Evolutionary conservation across 2,888 invertebrate genomes (phyloP).

Genomic region (Lasioglossum villosulum): DNA sequence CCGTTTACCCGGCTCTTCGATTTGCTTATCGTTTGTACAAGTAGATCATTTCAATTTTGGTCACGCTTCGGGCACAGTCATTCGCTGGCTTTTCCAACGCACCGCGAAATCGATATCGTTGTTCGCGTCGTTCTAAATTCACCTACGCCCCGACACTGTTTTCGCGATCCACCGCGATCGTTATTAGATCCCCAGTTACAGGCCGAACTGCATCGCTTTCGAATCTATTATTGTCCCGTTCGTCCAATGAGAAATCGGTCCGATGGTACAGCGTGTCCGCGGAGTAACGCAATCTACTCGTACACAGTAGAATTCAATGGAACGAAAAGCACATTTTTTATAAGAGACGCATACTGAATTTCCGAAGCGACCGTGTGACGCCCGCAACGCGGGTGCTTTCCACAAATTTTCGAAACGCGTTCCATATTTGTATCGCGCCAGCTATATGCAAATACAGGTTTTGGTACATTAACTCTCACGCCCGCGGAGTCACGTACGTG

Average conservation of each 20-base stretch:
- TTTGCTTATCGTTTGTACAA: slow-evolving; percentile 58
- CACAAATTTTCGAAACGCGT: background rate
- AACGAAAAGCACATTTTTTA: slow-evolving; percentile 8
- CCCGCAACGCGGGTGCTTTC: background rate
- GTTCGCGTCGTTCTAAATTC: slow-evolving; percentile 35
- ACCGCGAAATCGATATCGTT: slow-evolving; percentile 41
- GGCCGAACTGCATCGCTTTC: slow-evolving; percentile 35
- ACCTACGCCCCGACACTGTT: background rate
- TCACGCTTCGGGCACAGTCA: slow-evolving; percentile 39
- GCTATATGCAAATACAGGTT: background rate
- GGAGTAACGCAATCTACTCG: background rate
- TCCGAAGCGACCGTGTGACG: background rate
- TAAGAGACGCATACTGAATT: background rate
- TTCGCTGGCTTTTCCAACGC: slow-evolving; percentile 20
- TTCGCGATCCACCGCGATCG: slow-evolving; percentile 17
- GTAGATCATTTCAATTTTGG: slow-evolving; percentile 58
- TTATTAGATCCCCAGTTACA: slow-evolving; percentile 45
- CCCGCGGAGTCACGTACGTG: background rate
- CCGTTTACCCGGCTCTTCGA: slow-evolving; percentile 56
- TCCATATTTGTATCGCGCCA: background rate
- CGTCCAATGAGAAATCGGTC: slow-evolving; percentile 1
- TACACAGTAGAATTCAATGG: background rate
- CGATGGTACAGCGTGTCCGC: background rate
- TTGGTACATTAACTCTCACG: background rate
- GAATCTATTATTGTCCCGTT: slow-evolving; percentile 18